Conservation (phyloP, 2,797 vertebrate genomes). For the Pseudochirops cupreus region DNA sequence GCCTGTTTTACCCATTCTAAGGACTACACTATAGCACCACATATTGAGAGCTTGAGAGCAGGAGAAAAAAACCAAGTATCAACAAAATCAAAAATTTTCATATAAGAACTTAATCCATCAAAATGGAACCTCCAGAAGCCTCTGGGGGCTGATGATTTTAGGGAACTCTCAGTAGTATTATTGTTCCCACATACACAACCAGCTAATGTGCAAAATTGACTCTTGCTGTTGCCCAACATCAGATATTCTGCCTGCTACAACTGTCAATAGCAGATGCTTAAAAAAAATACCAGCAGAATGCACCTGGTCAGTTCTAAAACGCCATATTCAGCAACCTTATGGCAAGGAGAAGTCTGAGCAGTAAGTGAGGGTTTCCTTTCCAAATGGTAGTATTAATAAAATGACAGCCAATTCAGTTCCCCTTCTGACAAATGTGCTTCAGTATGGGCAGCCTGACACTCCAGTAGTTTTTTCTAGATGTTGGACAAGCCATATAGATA, state of each 20-base stretch:
- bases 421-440: background rate
- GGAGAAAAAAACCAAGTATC: background rate
- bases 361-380: background rate
- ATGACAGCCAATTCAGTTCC: conserved; percentile 40
- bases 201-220: background rate
- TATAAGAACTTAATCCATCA: background rate
- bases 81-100: background rate
- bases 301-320: conserved; percentile 21
- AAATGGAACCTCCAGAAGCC: background rate
- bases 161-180: background rate
- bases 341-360: background rate
- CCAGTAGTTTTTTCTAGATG: background rate
- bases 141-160: conserved; percentile 20
- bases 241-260: background rate
- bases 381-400: background rate
- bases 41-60: background rate
- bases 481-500: background rate
- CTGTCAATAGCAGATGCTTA: background rate
- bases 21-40: background rate
- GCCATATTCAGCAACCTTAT: background rate
- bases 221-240: background rate
- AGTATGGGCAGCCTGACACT: background rate
- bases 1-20: background rate
- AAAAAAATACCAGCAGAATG: background rate
- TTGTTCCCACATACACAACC: background rate